Evolutionary conservation across 2,113 vertebrate species (phyloP), one percentile per base, ranked within the genome.

Genomic region (Serinus canaria): DNA sequence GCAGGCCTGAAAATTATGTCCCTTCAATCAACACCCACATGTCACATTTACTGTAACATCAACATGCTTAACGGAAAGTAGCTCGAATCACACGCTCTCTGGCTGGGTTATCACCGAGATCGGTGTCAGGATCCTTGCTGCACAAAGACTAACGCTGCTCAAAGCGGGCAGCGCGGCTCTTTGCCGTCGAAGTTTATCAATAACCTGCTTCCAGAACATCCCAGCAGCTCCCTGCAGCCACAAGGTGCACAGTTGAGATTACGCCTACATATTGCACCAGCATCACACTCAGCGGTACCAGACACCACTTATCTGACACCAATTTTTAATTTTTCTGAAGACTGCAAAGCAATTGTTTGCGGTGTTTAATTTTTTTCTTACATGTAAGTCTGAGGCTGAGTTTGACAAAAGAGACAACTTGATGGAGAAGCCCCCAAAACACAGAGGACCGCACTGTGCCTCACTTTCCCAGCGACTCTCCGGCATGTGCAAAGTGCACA

Each of bases 21-120:
- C 84, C 86, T 67, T 95, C 93, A 66, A 91, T 95, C 94, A 92
- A 96, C 97, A 96, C 94, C 67, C 44, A 94, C 92, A 87, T 79
- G 89, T 94, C 95, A 93, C 89, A 90, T 93, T 60, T 82, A 90
- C 93, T 93, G 78, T 78, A 89, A 73, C 27, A 81, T 62, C 49
- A 58, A 92, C 87, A 73, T 50, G 84, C 81, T 96, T 94, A 97
- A 94, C 83, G 87, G 97, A 94, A 91, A 91, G 84, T 5, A 88
- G 78, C 62, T 79, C 67, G 0, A 79, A 91, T 95, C 87, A 72
- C 80, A 67, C 39, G 10, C 76, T 23, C 78, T 79, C 23, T 68
- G 46, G 87, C 94, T 93, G n/a, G 84, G 96, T 95, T 82, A 97
- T 60, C 87, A 3, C 84, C 37, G 52, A 44, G 85, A 95, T 55